A percentile compares a stretch with the other conserved stretches of the same genome.
phyloP scores from a whole-genome alignment of 2,113 vertebrate species.

The Pseudorhombus dupliciocellatus region DNA sequence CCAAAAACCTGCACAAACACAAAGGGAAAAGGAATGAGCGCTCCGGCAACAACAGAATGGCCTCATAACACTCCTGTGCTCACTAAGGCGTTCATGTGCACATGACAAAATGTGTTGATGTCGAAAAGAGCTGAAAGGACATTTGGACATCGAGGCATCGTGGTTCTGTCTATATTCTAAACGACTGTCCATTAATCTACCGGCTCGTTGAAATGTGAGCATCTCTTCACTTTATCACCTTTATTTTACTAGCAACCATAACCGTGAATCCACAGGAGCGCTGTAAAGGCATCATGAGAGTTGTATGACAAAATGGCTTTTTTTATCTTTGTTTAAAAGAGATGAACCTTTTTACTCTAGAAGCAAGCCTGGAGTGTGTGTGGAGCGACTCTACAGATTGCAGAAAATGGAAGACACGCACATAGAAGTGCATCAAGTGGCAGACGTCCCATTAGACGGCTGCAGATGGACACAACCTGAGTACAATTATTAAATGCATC shows the following conservation, averaged over 20 bases:
- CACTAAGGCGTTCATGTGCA: slow-evolving; percentile 33
- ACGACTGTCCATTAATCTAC: not conserved
- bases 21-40: slow-evolving; percentile 56
- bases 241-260: slow-evolving; percentile 1
- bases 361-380: not conserved
- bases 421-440: not conserved
- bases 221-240: not conserved
- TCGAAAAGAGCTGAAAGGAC: not conserved
- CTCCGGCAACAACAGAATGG: slow-evolving; percentile 32
- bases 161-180: not conserved
- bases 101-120: slow-evolving; percentile 13
- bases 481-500: slow-evolving; percentile 34
- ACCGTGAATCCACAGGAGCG: not conserved
- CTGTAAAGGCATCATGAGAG: slow-evolving; percentile 3
- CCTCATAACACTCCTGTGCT: slow-evolving; percentile 25
- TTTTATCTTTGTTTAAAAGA: slow-evolving; percentile 1
- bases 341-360: too few species aligned
- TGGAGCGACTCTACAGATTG: not conserved
- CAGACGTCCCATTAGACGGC: not conserved
- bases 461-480: slow-evolving; percentile 26
- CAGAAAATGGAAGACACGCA: not conserved
- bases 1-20: slow-evolving; percentile 87
- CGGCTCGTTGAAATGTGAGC: not conserved
- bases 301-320: not conserved
- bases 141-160: not conserved